Evolutionary conservation across 2,797 vertebrate species (phyloP), one percentile per base, ranked within the genome.

Genomic region (Falco concolor): DNA sequence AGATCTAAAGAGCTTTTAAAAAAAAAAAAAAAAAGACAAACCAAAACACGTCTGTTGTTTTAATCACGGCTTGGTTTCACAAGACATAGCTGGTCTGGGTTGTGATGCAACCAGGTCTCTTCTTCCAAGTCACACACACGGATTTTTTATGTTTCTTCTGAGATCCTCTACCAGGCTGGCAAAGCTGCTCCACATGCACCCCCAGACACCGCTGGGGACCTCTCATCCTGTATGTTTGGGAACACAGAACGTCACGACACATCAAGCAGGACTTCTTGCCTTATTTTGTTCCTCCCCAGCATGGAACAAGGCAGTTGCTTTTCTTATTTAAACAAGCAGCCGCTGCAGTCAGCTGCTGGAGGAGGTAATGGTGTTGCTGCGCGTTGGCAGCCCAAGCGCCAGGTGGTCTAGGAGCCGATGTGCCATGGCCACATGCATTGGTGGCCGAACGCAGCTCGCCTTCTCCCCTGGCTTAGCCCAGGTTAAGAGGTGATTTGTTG

Each of bases 341-440:
- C 32, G 0, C 53, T 38, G 67, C 47, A 25, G 2, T 12, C 38
- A 13, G 57, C 70, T 57, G 61, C 87, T 63, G 49, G 12, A 20
- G 8, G 3, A 34, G 60, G 63, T 4, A 2, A 50, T 13, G 53
- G 47, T 8, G 32, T 0, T 34, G 80, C 52, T 17, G 14, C 25
- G 79, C 14, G 1, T 20, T 23, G 23, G 73, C 18, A 79, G 50
- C 47, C 30, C 0, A 32, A 54, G 30, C 5, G n/a, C 79, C 68
- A 10, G n/a, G 52, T 8, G 84, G 24, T 59, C 83, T 54, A 20
- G 74, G 81, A 72, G 65, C 68, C 5, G 3, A 49, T 9, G 20
- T 27, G 25, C 44, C 0, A 0, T 9, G 49, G 38, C 54, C 1
- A 0, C 36, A 4, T 0, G 1, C 2, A 3, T 21, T 6, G 5